Conservation (phyloP, 2,113 vertebrate species). For the Lasiurus cinereus region DNA sequence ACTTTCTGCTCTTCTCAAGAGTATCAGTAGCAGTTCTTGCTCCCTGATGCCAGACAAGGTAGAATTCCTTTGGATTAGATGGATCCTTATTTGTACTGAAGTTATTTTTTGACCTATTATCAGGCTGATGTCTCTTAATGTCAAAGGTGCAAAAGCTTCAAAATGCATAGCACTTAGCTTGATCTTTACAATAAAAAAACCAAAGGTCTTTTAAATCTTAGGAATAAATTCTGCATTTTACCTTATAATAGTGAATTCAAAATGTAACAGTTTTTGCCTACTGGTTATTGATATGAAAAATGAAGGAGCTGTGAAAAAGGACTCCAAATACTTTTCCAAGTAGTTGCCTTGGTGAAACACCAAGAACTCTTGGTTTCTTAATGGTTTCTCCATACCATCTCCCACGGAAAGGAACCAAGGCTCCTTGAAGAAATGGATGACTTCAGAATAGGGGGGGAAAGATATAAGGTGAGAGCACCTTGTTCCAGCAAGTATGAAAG, state of each 20-base stretch:
- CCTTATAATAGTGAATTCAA: neutral
- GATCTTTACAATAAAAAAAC: slow-evolving; percentile 61
- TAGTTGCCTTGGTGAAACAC: neutral
- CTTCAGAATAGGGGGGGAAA: neutral
- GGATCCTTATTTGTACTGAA: slow-evolving; percentile 38
- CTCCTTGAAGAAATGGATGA: neutral
- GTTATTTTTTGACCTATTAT: slow-evolving; percentile 51
- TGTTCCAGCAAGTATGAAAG: neutral
- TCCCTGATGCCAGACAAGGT: neutral
- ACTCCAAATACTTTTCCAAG: slow-evolving; percentile 6
- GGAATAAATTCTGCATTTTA: slow-evolving; percentile 22
- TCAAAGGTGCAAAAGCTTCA: slow-evolving; percentile 49
- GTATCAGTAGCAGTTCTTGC: neutral
- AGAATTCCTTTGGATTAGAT: slow-evolving; percentile 9
- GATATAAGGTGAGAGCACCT: neutral
- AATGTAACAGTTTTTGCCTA: neutral
- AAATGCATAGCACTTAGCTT: slow-evolving; percentile 34
- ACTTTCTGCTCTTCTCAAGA: neutral
- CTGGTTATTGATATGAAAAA: neutral
- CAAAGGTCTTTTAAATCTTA: slow-evolving; percentile 44
- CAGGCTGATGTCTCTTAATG: slow-evolving; percentile 26
- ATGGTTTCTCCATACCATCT: slow-evolving; percentile 4
- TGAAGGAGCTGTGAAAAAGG: neutral
- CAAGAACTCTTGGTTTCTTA: neutral
- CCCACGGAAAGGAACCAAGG: neutral